Evolutionary conservation across 2,888 invertebrate genomes (phyloP).

Genomic region (Hypselothyrea guttata): DNA sequence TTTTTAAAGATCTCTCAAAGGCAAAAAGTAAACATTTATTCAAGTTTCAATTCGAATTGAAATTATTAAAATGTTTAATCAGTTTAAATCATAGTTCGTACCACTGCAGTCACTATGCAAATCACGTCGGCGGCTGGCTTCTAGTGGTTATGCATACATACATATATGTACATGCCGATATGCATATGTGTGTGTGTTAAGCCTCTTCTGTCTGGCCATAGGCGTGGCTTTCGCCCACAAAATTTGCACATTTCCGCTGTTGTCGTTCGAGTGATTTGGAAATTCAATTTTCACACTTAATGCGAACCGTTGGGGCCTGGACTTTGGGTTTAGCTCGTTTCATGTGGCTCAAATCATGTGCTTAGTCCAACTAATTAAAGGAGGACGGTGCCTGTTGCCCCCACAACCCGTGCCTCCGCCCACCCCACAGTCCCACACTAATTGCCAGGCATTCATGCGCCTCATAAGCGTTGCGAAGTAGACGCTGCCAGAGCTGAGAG

Average conservation of each 20-base stretch:
- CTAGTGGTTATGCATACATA: slow-evolving; percentile 9
- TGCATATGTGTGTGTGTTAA: not conserved
- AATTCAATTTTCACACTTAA: slow-evolving; percentile 76
- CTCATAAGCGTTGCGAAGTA: slow-evolving; percentile 54
- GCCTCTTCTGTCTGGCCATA: slow-evolving; percentile 31
- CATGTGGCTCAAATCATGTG: slow-evolving; percentile 64
- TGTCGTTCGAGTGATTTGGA: slow-evolving; percentile 68
- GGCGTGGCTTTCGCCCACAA: slow-evolving; percentile 52
- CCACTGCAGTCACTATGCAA: slow-evolving; percentile 60
- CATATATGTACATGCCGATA: slow-evolving; percentile 13
- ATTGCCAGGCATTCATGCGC: slow-evolving; percentile 71
- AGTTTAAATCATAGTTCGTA: not conserved
- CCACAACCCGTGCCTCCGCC: not conserved
- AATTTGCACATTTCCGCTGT: slow-evolving; percentile 70
- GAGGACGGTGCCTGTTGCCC: slow-evolving; percentile 21
- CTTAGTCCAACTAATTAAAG: slow-evolving; percentile 69
- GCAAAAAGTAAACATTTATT: no score
- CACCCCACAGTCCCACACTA: slow-evolving; percentile 42
- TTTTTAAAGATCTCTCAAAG: no score
- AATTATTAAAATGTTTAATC: no score
- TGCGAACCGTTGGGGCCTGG: slow-evolving; percentile 55
- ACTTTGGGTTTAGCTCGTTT: slow-evolving; percentile 21
- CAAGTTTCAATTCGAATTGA: no score
- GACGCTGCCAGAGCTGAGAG: slow-evolving; percentile 6
- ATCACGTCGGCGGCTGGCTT: slow-evolving; percentile 58